Evolutionary conservation across 2,113 vertebrate genomes (phyloP), one percentile per base, ranked within the genome.

Genomic region (Rhea pennata): DNA sequence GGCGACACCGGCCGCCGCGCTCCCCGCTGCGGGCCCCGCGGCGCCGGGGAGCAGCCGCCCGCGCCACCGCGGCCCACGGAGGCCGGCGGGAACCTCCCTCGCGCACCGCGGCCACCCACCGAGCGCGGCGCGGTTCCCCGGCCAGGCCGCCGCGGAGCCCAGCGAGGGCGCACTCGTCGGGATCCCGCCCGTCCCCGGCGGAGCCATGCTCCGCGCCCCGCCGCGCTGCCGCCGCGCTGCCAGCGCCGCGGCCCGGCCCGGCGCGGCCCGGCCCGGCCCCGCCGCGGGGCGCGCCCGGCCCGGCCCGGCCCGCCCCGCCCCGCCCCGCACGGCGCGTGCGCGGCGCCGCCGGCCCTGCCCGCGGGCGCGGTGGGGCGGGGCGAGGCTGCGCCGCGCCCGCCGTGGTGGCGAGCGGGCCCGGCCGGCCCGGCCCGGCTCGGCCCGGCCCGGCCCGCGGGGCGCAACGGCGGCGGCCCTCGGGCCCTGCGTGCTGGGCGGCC

Each of bases 131-230:
- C 78, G 23, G 71, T 33, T 31, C 44, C 54, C 54, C n/a, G 85
- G 97, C 97, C 95, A 48, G 94, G 95, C 90, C 77, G 77, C 64
- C 64, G 87, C n/a, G 74, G 92, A 17, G 44, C 48, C 67, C 67
- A 86, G 94, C 87, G 97, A 88, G 26, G 76, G 94, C 26, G 83
- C 75, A 91, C 84, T 90, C 16, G 83, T 89, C 4, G 78, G 88
- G 0, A 61, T 40, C 48, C 48, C 64, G 7, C 36, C 31, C 8
- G 20, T 22, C 2, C 9, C 76, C 1, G 51, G 4, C 67, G 93
- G 93, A 67, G 91, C 93, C 93, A 94, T 86, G 5, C 20, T 24
- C 16, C 0, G 5, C 21, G 40, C 33, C 24, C 48, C 5, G 1
- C 33, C 59, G 10, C 62, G 10, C 64, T 10, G 2, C 8, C 74